phyloP scores from a whole-genome alignment of 37 sponge, comb jelly and placozoan genomes.

The Aplysina aerophoba region DNA sequence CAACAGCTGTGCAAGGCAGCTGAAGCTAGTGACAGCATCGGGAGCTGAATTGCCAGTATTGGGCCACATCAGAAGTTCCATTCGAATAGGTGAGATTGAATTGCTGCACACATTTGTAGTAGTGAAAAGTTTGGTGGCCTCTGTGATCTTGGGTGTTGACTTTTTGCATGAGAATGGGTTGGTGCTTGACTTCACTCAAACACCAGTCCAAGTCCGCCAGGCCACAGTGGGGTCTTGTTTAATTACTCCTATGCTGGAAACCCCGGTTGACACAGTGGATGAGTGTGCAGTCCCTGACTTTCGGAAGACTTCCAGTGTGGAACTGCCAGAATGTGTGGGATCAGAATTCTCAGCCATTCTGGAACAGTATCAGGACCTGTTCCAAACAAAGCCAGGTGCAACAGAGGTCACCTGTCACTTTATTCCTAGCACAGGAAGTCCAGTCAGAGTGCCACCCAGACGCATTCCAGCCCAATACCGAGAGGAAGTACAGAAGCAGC shows the following conservation, averaged over 20 bases:
- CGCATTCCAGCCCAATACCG: too few relatives aligned
- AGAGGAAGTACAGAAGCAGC: too few relatives aligned
- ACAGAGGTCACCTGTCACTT: too few relatives aligned
- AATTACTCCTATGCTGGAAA: constrained; percentile 25
- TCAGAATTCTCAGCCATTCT: too few relatives aligned
- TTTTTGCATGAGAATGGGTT: constrained; percentile 43
- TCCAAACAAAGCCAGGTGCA: too few relatives aligned
- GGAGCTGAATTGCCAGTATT: constrained; percentile 39
- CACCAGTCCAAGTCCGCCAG: neutral
- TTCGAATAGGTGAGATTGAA: constrained; percentile 31
- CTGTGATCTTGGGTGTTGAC: constrained; percentile 58
- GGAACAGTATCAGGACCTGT: too few relatives aligned
- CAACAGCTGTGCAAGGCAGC: too few relatives aligned
- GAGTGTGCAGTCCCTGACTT: constrained; percentile 46
- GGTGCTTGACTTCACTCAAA: constrained; percentile 48
- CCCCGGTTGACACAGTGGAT: constrained; percentile 17
- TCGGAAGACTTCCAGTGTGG: neutral
- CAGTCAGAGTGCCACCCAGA: too few relatives aligned
- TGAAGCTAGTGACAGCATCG: constrained; percentile 49
- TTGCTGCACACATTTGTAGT: constrained; percentile 45
- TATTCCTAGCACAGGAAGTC: too few relatives aligned
- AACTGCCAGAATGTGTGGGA: constrained; percentile 22
- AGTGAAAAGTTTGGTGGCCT: constrained; percentile 49
- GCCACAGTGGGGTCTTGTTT: constrained; percentile 16
- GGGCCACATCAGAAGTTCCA: constrained; percentile 27